These are phyloP conservation scores for Coelopa pilipes DNA, from an alignment of 2,888 invertebrate genomes.

Conservation along the genomic window DNA sequence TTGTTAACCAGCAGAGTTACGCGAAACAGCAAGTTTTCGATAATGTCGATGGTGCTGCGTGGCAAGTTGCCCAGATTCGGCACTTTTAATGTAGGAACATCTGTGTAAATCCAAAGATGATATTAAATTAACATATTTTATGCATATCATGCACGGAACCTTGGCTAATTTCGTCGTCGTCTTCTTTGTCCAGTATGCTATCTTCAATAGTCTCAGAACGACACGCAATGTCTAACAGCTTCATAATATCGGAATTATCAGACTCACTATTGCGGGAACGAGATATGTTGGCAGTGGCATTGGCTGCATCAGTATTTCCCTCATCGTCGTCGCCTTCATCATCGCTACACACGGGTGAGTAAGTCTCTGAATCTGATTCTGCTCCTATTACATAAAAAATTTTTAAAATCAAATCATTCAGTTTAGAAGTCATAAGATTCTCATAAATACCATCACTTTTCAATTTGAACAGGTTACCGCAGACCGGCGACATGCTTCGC, in stretches of 20 bases:
- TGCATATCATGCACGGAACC: constrained; percentile 38
- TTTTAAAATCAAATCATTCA: neutral
- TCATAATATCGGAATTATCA: constrained; percentile 59
- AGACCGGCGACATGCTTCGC: constrained; percentile 62
- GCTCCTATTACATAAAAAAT: constrained; percentile 20
- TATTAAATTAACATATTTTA: neutral
- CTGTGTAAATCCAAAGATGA: constrained; percentile 37
- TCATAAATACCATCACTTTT: constrained; percentile 42
- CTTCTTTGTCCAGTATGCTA: constrained; percentile 62
- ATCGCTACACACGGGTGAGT: constrained; percentile 67
- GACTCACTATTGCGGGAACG: constrained; percentile 22
- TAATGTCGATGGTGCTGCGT: constrained; percentile 58
- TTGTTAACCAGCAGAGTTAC: constrained; percentile 62
- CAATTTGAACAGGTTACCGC: constrained; percentile 49
- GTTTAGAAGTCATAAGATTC: neutral
- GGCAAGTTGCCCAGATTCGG: constrained; percentile 49
- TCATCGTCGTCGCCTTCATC: constrained; percentile 63
- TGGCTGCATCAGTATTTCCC: constrained; percentile 41
- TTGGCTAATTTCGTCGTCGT: constrained; percentile 59
- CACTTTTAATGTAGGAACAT: constrained; percentile 55
- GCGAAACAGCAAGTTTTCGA: constrained; percentile 63
- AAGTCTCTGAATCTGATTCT: constrained; percentile 54
- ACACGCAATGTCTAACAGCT: constrained; percentile 59
- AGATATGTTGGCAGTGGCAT: constrained; percentile 6
- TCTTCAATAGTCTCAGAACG: constrained; percentile 59